Conservation (phyloP, 2,888 invertebrate species). For the Stratiomys singularior region DNA sequence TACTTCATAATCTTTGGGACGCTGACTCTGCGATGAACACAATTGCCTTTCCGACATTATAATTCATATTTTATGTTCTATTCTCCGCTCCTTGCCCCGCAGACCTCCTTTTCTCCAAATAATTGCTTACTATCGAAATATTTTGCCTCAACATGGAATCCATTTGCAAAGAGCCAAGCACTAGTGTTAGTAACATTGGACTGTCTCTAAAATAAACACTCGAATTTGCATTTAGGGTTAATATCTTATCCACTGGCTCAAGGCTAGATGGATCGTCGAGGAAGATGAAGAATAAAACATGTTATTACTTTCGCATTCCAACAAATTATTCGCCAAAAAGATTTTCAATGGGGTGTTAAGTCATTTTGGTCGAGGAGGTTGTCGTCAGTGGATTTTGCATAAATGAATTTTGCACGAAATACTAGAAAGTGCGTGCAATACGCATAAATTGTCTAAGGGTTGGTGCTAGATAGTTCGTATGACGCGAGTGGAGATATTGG, state of each 20-base stretch:
- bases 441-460: too few species aligned
- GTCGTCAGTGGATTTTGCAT: too few species aligned
- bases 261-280: not conserved
- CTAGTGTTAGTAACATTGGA: too few species aligned
- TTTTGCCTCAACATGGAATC: too few species aligned
- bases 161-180: too few species aligned
- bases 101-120: too few species aligned
- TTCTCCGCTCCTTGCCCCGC: not conserved
- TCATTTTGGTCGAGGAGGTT: not conserved
- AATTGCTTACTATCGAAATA: too few species aligned
- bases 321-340: not conserved
- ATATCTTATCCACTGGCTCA: not conserved
- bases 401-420: too few species aligned
- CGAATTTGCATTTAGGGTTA: constrained; percentile 35
- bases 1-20: not conserved
- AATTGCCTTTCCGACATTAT: not conserved
- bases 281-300: not conserved
- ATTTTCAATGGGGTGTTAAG: not conserved
- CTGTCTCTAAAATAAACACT: not conserved
- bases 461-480: too few species aligned
- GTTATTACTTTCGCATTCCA: not conserved
- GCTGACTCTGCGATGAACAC: not conserved
- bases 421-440: too few species aligned
- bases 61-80: not conserved
- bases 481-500: too few species aligned